phyloP scores from a whole-genome alignment of 2,888 invertebrate species.

The Zaprionus lineosus region DNA sequence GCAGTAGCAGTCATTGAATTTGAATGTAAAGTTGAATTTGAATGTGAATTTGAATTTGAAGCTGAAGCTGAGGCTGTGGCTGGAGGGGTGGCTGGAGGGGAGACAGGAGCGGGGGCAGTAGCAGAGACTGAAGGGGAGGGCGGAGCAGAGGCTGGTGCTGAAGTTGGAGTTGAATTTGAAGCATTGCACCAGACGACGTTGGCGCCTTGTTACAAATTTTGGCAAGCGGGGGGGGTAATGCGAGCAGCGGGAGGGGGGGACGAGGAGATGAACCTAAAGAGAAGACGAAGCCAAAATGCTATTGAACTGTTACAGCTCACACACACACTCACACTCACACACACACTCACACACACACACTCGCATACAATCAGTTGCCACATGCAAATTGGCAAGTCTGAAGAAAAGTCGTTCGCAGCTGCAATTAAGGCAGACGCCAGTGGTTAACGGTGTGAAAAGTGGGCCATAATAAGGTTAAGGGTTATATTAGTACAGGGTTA shows the following conservation, averaged over 20 bases:
- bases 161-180: conserved; percentile 46
- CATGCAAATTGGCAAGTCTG: conserved; percentile 23
- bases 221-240: too few relatives aligned
- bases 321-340: conserved; percentile 7
- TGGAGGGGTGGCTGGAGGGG: too few relatives aligned
- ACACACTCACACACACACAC: conserved; percentile 9
- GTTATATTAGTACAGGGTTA: conserved; percentile 8
- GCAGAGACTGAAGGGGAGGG: too few relatives aligned
- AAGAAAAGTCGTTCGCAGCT: conserved; percentile 37
- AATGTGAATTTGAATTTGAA: neutral
- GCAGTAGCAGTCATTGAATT: conserved; percentile 49
- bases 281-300: conserved; percentile 46
- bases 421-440: conserved; percentile 64
- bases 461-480: conserved; percentile 45
- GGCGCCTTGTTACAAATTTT: conserved; percentile 39
- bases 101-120: too few relatives aligned
- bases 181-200: conserved; percentile 46
- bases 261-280: too few relatives aligned
- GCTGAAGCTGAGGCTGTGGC: too few relatives aligned
- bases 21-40: conserved; percentile 27
- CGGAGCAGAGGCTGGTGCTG: too few relatives aligned
- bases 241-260: neutral
- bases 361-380: conserved; percentile 19
- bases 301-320: conserved; percentile 37
- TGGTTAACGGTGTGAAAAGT: conserved; percentile 34